A percentile compares a stretch with the other conserved stretches of the same genome.
These are phyloP conservation scores for Leptodactylus fuscus DNA, from an alignment of 2,113 vertebrate genomes.

Conservation along the genomic window DNA sequence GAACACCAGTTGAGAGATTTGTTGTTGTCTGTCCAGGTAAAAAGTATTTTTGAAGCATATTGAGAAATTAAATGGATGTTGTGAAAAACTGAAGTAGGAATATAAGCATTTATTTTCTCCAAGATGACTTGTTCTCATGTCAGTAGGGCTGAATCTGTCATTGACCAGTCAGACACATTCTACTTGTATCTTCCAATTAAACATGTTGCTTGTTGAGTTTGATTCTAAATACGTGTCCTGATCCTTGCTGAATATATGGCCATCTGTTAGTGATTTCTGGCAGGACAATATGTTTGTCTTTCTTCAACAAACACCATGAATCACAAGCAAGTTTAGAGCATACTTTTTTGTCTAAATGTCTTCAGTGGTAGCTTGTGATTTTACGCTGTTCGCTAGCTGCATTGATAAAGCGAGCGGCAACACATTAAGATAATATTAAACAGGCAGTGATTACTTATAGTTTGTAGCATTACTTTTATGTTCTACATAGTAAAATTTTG, in stretches of 20 bases:
- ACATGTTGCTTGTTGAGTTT: not conserved
- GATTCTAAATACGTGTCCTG: conserved; percentile 23
- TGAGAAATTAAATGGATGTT: not conserved
- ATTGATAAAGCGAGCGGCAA: conserved; percentile 2
- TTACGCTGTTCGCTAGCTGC: not conserved
- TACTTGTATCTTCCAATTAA: not conserved
- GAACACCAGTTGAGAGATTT: no score
- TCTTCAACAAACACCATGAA: not conserved
- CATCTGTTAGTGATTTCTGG: conserved; percentile 30
- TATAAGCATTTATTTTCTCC: not conserved
- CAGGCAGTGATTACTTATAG: conserved; percentile 17
- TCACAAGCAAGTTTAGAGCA: not conserved
- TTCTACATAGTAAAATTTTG: conserved; percentile 37
- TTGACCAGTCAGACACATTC: not conserved
- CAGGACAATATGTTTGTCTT: conserved; percentile 40
- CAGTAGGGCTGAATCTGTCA: not conserved
- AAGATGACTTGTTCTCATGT: not conserved
- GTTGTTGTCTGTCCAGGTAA: no score
- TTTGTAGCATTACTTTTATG: conserved; percentile 25
- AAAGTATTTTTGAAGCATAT: not conserved
- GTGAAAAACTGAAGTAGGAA: not conserved
- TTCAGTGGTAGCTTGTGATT: not conserved
- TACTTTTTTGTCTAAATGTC: not conserved
- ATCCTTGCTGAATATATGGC: conserved; percentile 17
- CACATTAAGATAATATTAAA: conserved; percentile 43